phyloP scores from a whole-genome alignment of 30 jellyfish, hydroid and myxozoan species.

The Aurelia coerulea region DNA sequence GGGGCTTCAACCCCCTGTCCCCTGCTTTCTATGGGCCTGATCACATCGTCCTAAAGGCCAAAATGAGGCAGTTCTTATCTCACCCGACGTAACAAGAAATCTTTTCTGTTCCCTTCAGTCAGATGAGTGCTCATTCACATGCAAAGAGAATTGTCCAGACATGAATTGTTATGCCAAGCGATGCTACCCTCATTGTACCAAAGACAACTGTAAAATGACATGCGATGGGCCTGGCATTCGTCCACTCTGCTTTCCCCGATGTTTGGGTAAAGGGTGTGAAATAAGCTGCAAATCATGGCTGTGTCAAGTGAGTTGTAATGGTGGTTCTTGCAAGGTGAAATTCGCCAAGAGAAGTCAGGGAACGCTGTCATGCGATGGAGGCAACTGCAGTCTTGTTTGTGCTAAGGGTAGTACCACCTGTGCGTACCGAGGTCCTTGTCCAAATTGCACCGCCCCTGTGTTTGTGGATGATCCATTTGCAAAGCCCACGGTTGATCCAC shows the following conservation, averaged over 20 bases:
- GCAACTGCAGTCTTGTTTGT: constrained; percentile 29
- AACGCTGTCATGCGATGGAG: constrained; percentile 7
- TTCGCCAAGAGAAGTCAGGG: constrained; percentile 21
- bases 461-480: constrained; percentile 49
- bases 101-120: neutral
- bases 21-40: no score
- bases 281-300: constrained; percentile 16
- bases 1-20: no score
- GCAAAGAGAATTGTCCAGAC: constrained; percentile 28
- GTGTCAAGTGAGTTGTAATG: constrained; percentile 16
- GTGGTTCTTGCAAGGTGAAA: constrained; percentile 38
- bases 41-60: no score
- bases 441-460: constrained; percentile 7
- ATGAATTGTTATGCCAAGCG: constrained; percentile 21
- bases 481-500: no score
- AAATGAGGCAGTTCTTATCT: no score
- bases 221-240: neutral
- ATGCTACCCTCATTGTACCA: constrained; percentile 18
- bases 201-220: constrained; percentile 45
- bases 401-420: constrained; percentile 39
- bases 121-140: constrained; percentile 5
- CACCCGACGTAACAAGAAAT: no score
- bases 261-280: constrained; percentile 31
- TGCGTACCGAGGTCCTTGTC: neutral
- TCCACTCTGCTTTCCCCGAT: constrained; percentile 30